Base-by-base conservation (phyloP, 2,113 vertebrate genomes). In the Neopipo cinnamomea region DNA sequence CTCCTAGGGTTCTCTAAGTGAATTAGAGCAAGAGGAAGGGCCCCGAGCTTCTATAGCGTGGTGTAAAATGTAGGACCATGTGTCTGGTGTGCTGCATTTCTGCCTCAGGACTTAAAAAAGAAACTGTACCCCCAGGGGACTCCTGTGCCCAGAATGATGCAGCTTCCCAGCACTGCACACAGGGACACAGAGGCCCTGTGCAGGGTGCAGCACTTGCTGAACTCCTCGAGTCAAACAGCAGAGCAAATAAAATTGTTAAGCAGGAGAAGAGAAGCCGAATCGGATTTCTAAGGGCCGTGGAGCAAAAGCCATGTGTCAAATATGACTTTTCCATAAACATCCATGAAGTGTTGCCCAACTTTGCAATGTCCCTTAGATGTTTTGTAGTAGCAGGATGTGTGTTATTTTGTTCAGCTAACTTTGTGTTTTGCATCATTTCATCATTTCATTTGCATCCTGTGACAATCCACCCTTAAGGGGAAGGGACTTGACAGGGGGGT, bases 351-450 rank as follows among this genome's bases (percentile, higher is more conserved):
- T 37, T 55, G 18, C 39, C 41, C 76, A 21, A 65, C 46, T 63
- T 61, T 18, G 25, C 25, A 31, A 0, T 17, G n/a, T 16, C 42
- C 39, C 27, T 1, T 12, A 16, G 15, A 31, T 67, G 9, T n/a
- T 78, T 81, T 77, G 5, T 55, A 23, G 30, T 14, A 89, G n/a
- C 39, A 73, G 65, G 28, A 27, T 18, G 27, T 42, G 12, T 71
- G 46, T 59, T 85, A 20, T 49, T 89, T 74, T 44, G 10, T 37
- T 73, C 31, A 49, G 35, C 7, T 71, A 14, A 30, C 25, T 82
- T 75, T 30, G 39, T 78, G 0, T 5, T 90, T 68, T 76, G 25
- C 31, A n/a, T 52, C 5, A 28, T 76, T 81, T 63, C 2, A 0
- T 35, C 6, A 37, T 44, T 76, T 41, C 17, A 47, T 68, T 82